Percentiles rank a stretch among this genome's conserved stretches.
Evolutionary conservation across 2,113 vertebrate species (phyloP).

Genomic region (Chionis minor): DNA sequence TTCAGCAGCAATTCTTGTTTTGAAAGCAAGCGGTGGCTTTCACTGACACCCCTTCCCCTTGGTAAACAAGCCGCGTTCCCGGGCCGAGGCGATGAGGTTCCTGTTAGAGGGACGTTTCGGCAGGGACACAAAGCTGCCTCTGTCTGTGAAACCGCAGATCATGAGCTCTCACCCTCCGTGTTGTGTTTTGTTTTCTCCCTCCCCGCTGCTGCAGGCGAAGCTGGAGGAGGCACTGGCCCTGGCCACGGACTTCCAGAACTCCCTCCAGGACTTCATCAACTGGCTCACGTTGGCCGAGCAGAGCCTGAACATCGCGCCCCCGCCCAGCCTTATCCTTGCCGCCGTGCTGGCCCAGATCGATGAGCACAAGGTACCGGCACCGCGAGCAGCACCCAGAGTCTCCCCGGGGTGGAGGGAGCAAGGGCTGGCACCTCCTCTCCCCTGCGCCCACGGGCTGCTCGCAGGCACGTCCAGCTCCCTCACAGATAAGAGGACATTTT

Average conservation of each 20-base stretch:
- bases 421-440: neutral
- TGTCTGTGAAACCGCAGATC: constrained; percentile 10
- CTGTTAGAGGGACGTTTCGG: neutral
- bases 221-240: constrained; percentile 90
- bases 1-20: neutral
- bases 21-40: neutral
- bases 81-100: neutral
- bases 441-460: fast-evolving
- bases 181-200: neutral
- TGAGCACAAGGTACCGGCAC: constrained; percentile 88
- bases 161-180: constrained; percentile 11
- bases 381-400: fast-evolving
- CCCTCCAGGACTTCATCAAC: constrained; percentile 98
- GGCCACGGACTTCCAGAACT: constrained; percentile 95
- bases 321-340: constrained; percentile 90
- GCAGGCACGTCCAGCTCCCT: fast-evolving
- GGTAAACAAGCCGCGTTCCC: neutral
- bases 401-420: fast-evolving
- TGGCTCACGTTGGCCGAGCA: constrained; percentile 97
- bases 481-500: fast-evolving
- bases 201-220: constrained; percentile 78
- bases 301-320: constrained; percentile 88
- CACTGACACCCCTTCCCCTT: constrained; percentile 22
- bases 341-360: constrained; percentile 96
- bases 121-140: constrained; percentile 38